Base-by-base conservation (phyloP, 2,888 invertebrate species). In the Papilio protenor region DNA sequence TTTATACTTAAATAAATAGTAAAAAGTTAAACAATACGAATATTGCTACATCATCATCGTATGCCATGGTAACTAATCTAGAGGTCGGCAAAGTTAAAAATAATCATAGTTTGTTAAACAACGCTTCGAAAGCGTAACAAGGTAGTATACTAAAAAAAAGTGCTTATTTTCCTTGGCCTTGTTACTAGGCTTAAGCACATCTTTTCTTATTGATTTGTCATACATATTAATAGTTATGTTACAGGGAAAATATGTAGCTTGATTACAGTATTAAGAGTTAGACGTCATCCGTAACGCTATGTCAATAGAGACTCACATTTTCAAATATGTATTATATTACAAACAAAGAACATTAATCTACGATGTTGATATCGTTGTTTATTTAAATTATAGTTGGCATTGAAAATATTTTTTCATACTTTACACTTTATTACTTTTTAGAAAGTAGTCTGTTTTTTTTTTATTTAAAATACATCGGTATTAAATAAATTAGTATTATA, bases 151-250 rank as follows among this genome's bases (percentile, higher is more conserved):
- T 16, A 16, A 49, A 49, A 49, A 49, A 49, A 14, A 47, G 2
- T n/a, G n/a, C 12, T 47, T 21, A 11, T 33, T 33, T 61, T 61
- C 64, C 33, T 33, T 23, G 57, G 23, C 23, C 57, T 59, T 59
- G 12, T 18, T 33, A 64, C 33, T 33, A 33, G 2, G 18, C 64
- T 16, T 61, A 27, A 0, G 18, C 18, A 0, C 6, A 33, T 33
- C 27, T 61, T 12, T 27, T 61, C 18, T 18, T 18, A 6, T 10
- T 64, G 33, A 18, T 33, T 33, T 64, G 33, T 33, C 27, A 64
- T 64, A 64, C 33, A 64, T 33, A 64, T 64, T 33, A 64, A 33
- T 64, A 64, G 61, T 27, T 64, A 33, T 33, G 16, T 61, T 61
- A 61, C 61, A 18, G 33, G 64, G 33, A 64, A 64, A 64, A 64